These are phyloP conservation scores for Drosophila obscura DNA, from an alignment of 1,140 invertebrate species.

Conservation along the genomic window DNA sequence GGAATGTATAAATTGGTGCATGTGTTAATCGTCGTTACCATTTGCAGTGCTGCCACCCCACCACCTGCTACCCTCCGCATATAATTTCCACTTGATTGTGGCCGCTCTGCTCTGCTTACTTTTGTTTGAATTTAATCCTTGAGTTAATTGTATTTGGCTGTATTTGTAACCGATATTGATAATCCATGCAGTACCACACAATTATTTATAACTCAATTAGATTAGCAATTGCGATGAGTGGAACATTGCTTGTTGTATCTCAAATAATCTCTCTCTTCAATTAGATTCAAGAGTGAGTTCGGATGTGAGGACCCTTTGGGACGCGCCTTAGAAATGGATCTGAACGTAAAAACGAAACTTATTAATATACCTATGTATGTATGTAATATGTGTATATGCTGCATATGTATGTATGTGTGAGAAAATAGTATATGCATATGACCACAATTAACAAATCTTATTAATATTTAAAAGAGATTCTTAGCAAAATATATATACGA, in stretches of 20 bases:
- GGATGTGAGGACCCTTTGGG: conserved; percentile 58
- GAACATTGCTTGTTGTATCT: conserved; percentile 28
- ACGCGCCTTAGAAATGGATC: conserved; percentile 78
- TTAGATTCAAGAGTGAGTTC: conserved; percentile 73
- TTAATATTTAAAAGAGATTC: conserved; percentile 57
- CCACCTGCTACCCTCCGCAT: conserved; percentile 7
- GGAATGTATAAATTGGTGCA: conserved; percentile 56
- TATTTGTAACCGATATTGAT: conserved; percentile 54
- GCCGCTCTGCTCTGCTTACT: conserved; percentile 49
- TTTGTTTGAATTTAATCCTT: conserved; percentile 67
- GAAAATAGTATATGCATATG: conserved; percentile 42
- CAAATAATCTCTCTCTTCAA: conserved; percentile 65
- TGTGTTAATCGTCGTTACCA: conserved; percentile 50
- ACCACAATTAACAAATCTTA: conserved; percentile 35
- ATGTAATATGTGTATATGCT: conserved; percentile 28
- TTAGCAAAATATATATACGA: conserved; percentile 76
- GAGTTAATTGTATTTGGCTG: conserved; percentile 65
- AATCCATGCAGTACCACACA: conserved; percentile 17
- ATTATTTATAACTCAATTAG: conserved; percentile 51
- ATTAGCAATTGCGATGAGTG: conserved; percentile 38
- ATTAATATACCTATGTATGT: conserved; percentile 3
- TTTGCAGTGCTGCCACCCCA: conserved; percentile 8
- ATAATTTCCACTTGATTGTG: conserved; percentile 20
- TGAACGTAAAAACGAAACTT: conserved; percentile 52
- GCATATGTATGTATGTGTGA: conserved; percentile 42